Conservation (phyloP, 2,797 vertebrate species). For the Gambusia yucatana region DNA sequence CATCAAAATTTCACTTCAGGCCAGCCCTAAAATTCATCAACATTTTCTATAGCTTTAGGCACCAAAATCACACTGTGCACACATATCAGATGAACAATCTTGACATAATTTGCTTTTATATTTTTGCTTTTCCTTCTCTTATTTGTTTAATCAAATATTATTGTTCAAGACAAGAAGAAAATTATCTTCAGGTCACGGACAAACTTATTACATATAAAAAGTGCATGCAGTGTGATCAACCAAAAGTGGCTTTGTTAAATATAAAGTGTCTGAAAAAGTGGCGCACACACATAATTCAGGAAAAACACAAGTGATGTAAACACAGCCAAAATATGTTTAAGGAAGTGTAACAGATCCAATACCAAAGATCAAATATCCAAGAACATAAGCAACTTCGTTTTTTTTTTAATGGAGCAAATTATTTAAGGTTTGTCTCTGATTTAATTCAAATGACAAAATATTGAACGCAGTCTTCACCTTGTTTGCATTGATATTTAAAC, state of each 20-base stretch:
- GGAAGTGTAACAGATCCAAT: conserved; percentile 10
- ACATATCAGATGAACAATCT: conserved; percentile 4
- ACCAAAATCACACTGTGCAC: conserved; percentile 16
- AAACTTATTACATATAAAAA: conserved; percentile 32
- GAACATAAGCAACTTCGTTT: background rate
- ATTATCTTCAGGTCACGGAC: conserved; percentile 13
- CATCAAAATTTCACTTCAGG: conserved; percentile 40
- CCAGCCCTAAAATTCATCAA: conserved; percentile 28
- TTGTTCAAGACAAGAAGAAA: conserved; percentile 15
- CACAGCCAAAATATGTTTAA: background rate
- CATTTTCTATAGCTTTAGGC: conserved; percentile 29
- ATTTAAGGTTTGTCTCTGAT: background rate
- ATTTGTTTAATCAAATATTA: conserved; percentile 7
- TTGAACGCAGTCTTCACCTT: background rate
- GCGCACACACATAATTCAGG: conserved; percentile 37
- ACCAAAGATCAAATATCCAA: background rate
- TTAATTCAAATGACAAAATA: background rate
- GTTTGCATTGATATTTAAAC: background rate
- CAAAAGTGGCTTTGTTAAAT: conserved; percentile 6
- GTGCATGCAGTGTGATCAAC: conserved; percentile 43
- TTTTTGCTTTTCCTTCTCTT: conserved; percentile 5
- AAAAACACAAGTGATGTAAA: conserved; percentile 19
- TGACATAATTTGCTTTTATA: background rate
- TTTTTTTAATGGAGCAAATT: background rate
- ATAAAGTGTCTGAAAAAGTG: conserved; percentile 22